These are phyloP conservation scores for Rhinoraja longicauda DNA, from an alignment of 2,797 vertebrate genomes.

Conservation along the genomic window DNA sequence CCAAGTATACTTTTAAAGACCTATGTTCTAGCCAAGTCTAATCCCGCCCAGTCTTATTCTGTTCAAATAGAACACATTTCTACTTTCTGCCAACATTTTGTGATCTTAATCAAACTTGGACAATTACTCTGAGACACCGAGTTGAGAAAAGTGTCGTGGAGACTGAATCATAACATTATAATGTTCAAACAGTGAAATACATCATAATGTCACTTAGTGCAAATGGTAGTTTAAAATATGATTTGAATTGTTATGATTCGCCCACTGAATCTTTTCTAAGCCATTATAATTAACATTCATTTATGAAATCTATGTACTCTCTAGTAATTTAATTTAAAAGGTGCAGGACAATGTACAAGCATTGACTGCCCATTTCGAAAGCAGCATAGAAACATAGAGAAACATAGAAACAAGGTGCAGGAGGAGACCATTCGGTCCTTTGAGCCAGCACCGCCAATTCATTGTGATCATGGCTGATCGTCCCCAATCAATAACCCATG, in stretches of 20 bases:
- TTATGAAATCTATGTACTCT: neutral
- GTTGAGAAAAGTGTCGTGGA: neutral
- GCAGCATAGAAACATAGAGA: no score
- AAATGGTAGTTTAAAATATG: neutral
- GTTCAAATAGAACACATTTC: neutral
- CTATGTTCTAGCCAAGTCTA: neutral
- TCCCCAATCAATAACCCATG: no score
- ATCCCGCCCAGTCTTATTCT: neutral
- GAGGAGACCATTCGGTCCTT: no score
- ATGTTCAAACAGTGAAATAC: neutral
- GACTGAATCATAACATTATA: neutral
- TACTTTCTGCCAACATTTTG: neutral
- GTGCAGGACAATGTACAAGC: neutral
- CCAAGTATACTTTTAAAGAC: neutral
- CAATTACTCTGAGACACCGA: no score
- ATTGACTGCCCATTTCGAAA: neutral
- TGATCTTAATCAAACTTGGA: constrained; percentile 12
- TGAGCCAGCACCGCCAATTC: no score
- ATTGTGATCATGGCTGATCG: no score
- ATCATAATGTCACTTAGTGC: constrained; percentile 1
- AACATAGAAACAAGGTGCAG: no score
- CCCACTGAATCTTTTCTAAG: neutral
- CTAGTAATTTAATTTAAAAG: neutral
- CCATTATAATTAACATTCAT: constrained; percentile 6
- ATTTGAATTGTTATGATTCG: neutral